Conservation (phyloP, 2,113 vertebrate species). For the Chionis minor region DNA sequence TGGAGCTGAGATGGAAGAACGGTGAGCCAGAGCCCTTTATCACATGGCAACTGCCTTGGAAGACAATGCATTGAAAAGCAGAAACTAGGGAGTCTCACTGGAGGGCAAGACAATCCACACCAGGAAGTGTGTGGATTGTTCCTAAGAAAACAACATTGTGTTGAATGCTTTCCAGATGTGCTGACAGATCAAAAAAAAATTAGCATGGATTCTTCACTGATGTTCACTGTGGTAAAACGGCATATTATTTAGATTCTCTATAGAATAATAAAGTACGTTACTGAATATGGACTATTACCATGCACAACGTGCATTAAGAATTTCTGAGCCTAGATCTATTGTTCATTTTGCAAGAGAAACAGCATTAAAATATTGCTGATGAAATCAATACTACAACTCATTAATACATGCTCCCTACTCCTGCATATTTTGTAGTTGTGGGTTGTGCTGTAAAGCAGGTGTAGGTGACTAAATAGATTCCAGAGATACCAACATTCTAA, state of each 20-base stretch:
- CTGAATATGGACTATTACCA: background rate
- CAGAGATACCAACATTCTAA: background rate
- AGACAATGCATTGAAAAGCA: background rate
- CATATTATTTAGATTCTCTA: background rate
- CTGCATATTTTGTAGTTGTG: background rate
- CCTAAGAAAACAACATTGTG: background rate
- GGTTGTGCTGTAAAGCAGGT: background rate
- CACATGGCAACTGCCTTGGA: background rate
- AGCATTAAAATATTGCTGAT: background rate
- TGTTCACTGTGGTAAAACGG: background rate
- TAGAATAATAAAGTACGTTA: background rate
- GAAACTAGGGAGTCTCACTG: background rate
- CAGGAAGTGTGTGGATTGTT: background rate
- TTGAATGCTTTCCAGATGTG: background rate
- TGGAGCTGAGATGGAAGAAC: background rate
- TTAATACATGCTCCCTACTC: background rate
- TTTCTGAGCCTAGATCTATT: background rate
- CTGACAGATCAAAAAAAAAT: background rate
- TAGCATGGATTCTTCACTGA: background rate
- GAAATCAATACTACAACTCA: slow-evolving; percentile 6
- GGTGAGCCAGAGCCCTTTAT: background rate
- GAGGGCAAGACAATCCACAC: background rate
- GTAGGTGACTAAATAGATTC: background rate
- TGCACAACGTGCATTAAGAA: background rate
- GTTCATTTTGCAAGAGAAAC: background rate